Evolutionary conservation across 2,888 invertebrate genomes (phyloP).

Genomic region (Lycia hirtaria): DNA sequence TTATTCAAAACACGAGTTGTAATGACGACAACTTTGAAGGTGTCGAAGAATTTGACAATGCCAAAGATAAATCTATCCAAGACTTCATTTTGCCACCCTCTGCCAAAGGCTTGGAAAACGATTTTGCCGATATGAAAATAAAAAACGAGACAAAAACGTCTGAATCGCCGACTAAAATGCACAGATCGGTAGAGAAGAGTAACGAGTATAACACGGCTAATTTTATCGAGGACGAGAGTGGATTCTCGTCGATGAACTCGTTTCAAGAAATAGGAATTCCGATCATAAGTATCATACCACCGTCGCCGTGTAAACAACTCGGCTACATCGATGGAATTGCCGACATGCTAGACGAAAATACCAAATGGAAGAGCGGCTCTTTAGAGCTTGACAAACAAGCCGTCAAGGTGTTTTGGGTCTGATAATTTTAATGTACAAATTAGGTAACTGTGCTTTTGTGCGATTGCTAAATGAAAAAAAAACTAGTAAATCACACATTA

Average conservation of each 20-base stretch:
- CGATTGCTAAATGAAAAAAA: not conserved
- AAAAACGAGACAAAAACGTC: constrained; percentile 46
- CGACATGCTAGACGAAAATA: constrained; percentile 57
- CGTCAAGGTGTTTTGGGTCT: constrained; percentile 81
- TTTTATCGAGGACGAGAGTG: constrained; percentile 91
- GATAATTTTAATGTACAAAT: constrained; percentile 56
- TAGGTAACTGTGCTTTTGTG: constrained; percentile 28
- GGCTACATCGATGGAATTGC: constrained; percentile 64
- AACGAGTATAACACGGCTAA: constrained; percentile 65
- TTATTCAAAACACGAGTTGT: constrained; percentile 54
- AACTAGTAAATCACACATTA: not conserved
- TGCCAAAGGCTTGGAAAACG: constrained; percentile 58
- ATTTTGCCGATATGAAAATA: constrained; percentile 53
- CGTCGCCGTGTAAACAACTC: constrained; percentile 77
- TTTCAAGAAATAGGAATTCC: constrained; percentile 93
- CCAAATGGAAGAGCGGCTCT: constrained; percentile 69
- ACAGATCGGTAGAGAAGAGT: constrained; percentile 56
- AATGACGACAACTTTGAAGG: constrained; percentile 52
- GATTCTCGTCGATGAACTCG: constrained; percentile 94
- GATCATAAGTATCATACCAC: constrained; percentile 79
- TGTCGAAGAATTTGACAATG: constrained; percentile 51
- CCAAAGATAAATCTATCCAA: constrained; percentile 51
- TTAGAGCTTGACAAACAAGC: constrained; percentile 71
- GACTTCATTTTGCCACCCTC: constrained; percentile 58
- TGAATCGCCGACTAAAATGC: constrained; percentile 36